These are phyloP conservation scores for Hystrix brachyura DNA, from an alignment of 2,113 vertebrate species.

Conservation along the genomic window DNA sequence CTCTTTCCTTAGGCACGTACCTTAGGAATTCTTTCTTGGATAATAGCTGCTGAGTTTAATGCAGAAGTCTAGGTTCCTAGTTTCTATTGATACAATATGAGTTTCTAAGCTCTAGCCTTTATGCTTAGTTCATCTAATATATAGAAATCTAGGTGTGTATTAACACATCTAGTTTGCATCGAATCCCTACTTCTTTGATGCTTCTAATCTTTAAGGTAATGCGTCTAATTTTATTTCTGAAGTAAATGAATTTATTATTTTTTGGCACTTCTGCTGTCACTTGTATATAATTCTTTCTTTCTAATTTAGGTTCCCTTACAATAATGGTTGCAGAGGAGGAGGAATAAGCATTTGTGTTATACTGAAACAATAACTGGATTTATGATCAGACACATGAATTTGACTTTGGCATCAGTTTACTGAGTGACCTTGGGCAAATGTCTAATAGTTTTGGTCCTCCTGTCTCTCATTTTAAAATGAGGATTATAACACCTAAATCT, in stretches of 20 bases:
- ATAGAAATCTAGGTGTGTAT: neutral
- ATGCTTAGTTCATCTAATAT: conserved; percentile 20
- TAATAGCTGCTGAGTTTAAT: neutral
- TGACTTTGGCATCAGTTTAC: neutral
- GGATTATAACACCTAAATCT: neutral
- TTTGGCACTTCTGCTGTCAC: neutral
- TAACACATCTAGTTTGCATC: neutral
- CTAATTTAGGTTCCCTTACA: neutral
- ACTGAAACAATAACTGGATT: neutral
- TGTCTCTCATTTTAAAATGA: neutral
- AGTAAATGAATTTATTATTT: neutral
- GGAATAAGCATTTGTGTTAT: neutral
- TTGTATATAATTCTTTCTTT: neutral
- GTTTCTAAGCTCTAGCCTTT: neutral
- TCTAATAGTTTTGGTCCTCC: neutral
- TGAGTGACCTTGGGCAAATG: neutral
- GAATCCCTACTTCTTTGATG: neutral
- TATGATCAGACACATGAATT: neutral
- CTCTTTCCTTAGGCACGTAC: neutral
- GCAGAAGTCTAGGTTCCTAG: neutral
- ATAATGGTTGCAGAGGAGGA: neutral
- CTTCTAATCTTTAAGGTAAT: conserved; percentile 54
- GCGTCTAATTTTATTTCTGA: conserved; percentile 51
- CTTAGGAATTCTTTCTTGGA: neutral
- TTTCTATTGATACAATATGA: neutral